Conservation (phyloP, 2,797 vertebrate species). For the Darevskia nairensis region DNA sequence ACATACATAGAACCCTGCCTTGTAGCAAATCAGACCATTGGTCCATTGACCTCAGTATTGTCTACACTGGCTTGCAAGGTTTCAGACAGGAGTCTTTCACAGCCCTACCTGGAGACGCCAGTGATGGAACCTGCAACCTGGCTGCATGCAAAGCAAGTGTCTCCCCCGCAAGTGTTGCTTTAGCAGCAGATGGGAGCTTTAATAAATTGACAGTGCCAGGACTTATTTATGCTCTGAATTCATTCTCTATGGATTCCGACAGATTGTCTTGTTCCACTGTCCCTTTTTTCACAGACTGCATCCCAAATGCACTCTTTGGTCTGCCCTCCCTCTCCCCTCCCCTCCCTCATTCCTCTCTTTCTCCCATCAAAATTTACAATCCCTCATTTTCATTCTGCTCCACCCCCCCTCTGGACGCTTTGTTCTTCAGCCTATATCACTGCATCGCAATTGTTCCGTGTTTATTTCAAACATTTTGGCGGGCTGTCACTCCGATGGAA, state of each 20-base stretch:
- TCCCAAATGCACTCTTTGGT: background rate
- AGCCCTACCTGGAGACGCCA: too few species aligned
- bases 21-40: too few species aligned
- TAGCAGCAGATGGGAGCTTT: background rate
- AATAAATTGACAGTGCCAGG: background rate
- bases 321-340: background rate
- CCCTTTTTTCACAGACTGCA: constrained; percentile 36
- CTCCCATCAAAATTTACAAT: constrained; percentile 42
- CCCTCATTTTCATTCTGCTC: constrained; percentile 63
- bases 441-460: constrained; percentile 63
- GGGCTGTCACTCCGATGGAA: constrained; percentile 67
- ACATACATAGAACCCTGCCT: too few species aligned
- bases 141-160: too few species aligned
- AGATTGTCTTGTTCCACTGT: constrained; percentile 48
- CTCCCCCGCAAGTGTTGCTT: background rate
- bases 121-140: too few species aligned
- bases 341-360: constrained; percentile 32
- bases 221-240: constrained; percentile 5
- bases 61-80: too few species aligned
- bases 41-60: too few species aligned
- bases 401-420: constrained; percentile 53
- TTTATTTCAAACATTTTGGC: constrained; percentile 73
- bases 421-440: constrained; percentile 54
- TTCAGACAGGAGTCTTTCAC: too few species aligned
- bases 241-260: constrained; percentile 59